A percentile compares a stretch with the other conserved stretches of the same genome.
Conservation (phyloP, 2,797 vertebrate species). For the Vespertilio murinus region DNA sequence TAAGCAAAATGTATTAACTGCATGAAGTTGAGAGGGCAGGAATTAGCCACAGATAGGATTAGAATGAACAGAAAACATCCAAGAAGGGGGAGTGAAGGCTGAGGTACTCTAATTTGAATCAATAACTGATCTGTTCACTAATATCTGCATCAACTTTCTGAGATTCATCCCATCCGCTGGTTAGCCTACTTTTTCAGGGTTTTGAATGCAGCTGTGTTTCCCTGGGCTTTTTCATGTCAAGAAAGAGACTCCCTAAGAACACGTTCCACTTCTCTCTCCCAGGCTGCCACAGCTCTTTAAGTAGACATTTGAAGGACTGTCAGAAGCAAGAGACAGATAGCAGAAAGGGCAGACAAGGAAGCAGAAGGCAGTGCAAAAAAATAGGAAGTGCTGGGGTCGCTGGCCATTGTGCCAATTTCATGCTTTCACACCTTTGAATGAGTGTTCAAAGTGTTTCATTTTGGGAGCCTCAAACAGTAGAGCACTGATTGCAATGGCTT, state of each 20-base stretch:
- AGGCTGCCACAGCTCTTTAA: constrained; percentile 52
- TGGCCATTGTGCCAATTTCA: constrained; percentile 46
- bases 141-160: neutral
- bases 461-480: constrained; percentile 62
- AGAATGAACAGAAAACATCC: neutral
- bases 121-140: neutral
- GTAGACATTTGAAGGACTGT: constrained; percentile 64
- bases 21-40: neutral
- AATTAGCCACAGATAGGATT: neutral
- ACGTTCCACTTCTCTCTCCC: constrained; percentile 35
- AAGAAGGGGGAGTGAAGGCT: neutral
- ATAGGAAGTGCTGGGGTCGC: neutral
- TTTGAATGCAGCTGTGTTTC: constrained; percentile 8
- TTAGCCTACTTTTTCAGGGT: neutral
- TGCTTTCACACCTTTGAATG: constrained; percentile 73
- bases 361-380: constrained; percentile 54
- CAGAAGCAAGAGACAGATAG: constrained; percentile 18
- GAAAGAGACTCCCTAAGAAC: neutral
- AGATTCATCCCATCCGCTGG: neutral
- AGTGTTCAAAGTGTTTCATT: constrained; percentile 76
- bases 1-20: neutral
- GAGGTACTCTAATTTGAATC: neutral
- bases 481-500: constrained; percentile 41
- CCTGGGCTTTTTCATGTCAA: constrained; percentile 41
- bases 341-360: constrained; percentile 30